phyloP scores from a whole-genome alignment of 1,140 invertebrate genomes.

The Mesaphorura yosii region DNA sequence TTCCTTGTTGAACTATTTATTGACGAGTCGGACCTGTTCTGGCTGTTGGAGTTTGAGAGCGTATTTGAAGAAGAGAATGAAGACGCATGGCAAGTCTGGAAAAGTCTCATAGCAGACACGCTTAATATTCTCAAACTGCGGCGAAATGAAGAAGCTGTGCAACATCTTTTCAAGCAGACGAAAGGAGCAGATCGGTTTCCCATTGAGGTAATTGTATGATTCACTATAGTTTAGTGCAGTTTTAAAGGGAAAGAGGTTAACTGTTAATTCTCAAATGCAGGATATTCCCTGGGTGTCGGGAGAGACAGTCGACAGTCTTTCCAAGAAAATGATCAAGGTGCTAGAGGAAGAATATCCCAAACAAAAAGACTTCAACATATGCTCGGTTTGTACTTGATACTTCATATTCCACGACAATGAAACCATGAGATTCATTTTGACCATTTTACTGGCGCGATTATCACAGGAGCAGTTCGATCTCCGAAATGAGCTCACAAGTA shows the following conservation, averaged over 20 bases:
- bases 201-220: slow-evolving; percentile 3
- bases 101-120: slow-evolving; percentile 11
- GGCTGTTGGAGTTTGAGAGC: slow-evolving; percentile 18
- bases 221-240: background rate
- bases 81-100: background rate
- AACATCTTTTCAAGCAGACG: slow-evolving; percentile 14
- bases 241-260: background rate
- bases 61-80: slow-evolving; percentile 8
- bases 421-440: no score
- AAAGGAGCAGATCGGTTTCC: slow-evolving; percentile 6
- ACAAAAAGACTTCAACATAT: background rate
- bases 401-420: background rate
- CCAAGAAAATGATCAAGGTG: slow-evolving; percentile 28
- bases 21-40: slow-evolving; percentile 22
- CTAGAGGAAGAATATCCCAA: slow-evolving; percentile 6
- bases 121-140: slow-evolving; percentile 16
- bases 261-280: background rate
- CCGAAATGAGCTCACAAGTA: background rate
- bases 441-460: no score
- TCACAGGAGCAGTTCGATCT: slow-evolving; percentile 11
- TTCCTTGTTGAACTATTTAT: slow-evolving; percentile 27
- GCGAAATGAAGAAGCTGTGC: slow-evolving; percentile 21
- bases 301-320: slow-evolving; percentile 13
- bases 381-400: background rate
- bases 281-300: slow-evolving; percentile 15